Evolutionary conservation across 2,888 invertebrate species (phyloP), one percentile per base, ranked within the genome.

Genomic region (Oasisia sp.): DNA sequence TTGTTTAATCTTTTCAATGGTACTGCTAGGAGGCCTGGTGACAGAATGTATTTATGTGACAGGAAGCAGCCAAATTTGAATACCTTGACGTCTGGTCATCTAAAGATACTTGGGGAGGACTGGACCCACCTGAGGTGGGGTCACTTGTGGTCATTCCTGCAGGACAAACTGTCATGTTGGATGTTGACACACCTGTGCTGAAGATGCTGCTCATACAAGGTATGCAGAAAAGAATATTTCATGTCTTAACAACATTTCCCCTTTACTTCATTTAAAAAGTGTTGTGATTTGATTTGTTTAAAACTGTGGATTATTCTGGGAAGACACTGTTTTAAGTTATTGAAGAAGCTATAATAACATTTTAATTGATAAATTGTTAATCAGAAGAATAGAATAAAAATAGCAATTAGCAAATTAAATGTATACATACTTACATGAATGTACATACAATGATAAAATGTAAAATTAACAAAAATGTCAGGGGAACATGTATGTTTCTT

Each of bases 31-130:
- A 27, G 14, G 74, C 74, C 74, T 74, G 74, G 14, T 74, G 74
- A 74, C 14, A 74, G 2, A 5, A 27, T 74, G 5, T 74, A 19
- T 74, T 74, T 74, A 27, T 74, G 74, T 90, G 45, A n/a, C 32
- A 92, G 92, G 89, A 32, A 56, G 32, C 8, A 8, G 91, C 91
- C 27, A 92, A 92, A 32, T 96, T 94, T 93, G 93, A 94, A 89
- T 96, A 96, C 93, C 95, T 96, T 58, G 95, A 96, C 93, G 94
- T 95, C 12, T 96, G 96, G 96, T 95, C 95, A 1, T 95, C 95
- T 12, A 91, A 44, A 5, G 95, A 91, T 92, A 95, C 95, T 8
- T 95, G 96, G 96, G 95, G 95, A 92, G 95, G 95, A 12, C 32
- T 91, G 0, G 89, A 14, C 11, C 89, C 89, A 14, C 96, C 96